phyloP scores from a whole-genome alignment of 2,888 invertebrate genomes.

The Ypsolopha scabrella region DNA sequence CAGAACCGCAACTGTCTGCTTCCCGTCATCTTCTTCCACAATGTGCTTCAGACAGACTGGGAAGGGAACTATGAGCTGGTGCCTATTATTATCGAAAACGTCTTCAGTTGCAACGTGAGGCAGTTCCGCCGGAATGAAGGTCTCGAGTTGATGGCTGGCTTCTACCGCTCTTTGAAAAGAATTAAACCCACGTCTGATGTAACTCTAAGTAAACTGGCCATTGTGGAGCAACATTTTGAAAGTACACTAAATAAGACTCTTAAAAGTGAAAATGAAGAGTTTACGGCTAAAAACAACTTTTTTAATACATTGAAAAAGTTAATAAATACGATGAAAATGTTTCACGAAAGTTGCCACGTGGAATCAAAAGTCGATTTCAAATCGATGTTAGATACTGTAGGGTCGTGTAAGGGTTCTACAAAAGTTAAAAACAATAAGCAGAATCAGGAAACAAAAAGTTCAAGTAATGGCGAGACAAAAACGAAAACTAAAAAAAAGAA shows the following conservation, averaged over 20 bases:
- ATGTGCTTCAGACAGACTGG: constrained; percentile 75
- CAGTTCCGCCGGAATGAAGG: constrained; percentile 77
- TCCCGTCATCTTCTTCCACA: constrained; percentile 75
- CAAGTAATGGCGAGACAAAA: constrained; percentile 17
- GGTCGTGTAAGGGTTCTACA: constrained; percentile 30
- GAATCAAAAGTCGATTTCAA: constrained; percentile 39
- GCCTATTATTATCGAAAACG: constrained; percentile 67
- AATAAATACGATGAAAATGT: constrained; percentile 59
- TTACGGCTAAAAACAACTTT: constrained; percentile 69
- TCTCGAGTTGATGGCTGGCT: constrained; percentile 73
- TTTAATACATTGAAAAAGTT: constrained; percentile 64
- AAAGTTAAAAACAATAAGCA: constrained; percentile 26
- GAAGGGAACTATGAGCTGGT: constrained; percentile 72
- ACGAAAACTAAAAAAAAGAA: constrained; percentile 33
- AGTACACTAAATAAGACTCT: constrained; percentile 45
- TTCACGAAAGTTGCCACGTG: constrained; percentile 47
- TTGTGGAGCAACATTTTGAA: constrained; percentile 60
- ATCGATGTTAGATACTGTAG: constrained; percentile 27
- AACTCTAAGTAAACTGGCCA: constrained; percentile 33
- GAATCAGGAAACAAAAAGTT: constrained; percentile 12
- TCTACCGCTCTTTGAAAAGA: constrained; percentile 72
- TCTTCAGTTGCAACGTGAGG: constrained; percentile 71
- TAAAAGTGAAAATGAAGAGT: constrained; percentile 32
- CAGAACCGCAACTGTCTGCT: constrained; percentile 73
- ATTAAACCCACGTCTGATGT: constrained; percentile 40